A percentile compares a stretch with the other conserved stretches of the same genome.
Conservation (phyloP, 2,113 vertebrate species). For the Corythornis vintsioides region DNA sequence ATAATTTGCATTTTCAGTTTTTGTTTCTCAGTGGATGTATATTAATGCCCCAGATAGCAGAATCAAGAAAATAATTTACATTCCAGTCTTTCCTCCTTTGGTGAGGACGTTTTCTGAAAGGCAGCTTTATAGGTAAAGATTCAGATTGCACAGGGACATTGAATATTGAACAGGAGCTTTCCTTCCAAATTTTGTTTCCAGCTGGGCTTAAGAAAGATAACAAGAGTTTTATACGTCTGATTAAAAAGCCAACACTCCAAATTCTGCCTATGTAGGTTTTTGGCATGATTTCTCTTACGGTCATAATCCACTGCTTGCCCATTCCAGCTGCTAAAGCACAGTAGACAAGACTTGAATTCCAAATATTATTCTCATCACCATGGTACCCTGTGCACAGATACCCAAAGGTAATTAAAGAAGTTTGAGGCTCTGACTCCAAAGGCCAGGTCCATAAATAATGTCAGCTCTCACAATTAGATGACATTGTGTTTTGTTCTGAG, state of each 20-base stretch:
- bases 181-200: slow-evolving; percentile 53
- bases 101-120: not conserved
- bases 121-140: not conserved
- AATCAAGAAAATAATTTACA: slow-evolving; percentile 20
- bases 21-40: not conserved
- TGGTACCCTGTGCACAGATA: slow-evolving; percentile 43
- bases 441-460: slow-evolving; percentile 61
- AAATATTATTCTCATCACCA: slow-evolving; percentile 58
- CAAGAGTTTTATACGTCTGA: slow-evolving; percentile 30
- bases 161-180: slow-evolving; percentile 52
- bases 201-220: slow-evolving; percentile 44
- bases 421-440: slow-evolving; percentile 56
- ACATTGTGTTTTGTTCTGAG: slow-evolving; percentile 14
- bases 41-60: not conserved
- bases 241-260: slow-evolving; percentile 43
- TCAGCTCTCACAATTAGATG: slow-evolving; percentile 38
- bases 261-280: not conserved
- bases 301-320: slow-evolving; percentile 50
- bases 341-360: slow-evolving; percentile 53
- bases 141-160: not conserved
- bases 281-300: slow-evolving; percentile 34
- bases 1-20: not conserved
- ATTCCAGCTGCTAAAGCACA: slow-evolving; percentile 55
- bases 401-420: slow-evolving; percentile 54
- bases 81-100: slow-evolving; percentile 6